Conservation (phyloP, 2,797 vertebrate species). For the Crossoptilon crossoptilon region DNA sequence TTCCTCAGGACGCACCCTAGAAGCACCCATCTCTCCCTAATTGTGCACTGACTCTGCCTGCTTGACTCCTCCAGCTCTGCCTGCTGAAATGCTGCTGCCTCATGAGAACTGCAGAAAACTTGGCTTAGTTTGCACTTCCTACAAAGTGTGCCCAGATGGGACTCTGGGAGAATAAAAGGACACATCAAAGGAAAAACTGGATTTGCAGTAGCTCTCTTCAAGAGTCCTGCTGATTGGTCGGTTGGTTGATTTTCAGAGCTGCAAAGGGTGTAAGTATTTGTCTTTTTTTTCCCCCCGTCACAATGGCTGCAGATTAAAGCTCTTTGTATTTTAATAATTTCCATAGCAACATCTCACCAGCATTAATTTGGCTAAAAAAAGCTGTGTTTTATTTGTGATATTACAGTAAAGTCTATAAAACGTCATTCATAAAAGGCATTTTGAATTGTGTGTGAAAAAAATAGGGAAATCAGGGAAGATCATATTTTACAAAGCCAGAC, state of each 20-base stretch:
- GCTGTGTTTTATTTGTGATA: background rate
- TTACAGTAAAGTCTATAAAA: conserved; percentile 17
- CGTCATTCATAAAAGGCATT: background rate
- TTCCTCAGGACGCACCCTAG: background rate
- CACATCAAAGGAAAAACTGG: background rate
- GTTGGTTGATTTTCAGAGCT: background rate
- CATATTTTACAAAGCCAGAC: background rate
- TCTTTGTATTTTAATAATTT: conserved; percentile 18
- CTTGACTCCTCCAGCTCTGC: background rate
- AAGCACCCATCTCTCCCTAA: background rate
- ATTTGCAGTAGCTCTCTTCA: background rate
- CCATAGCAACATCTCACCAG: conserved; percentile 27
- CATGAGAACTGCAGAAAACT: background rate
- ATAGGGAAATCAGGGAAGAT: background rate
- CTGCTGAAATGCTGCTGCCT: background rate
- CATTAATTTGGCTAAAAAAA: background rate
- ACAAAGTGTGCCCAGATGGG: background rate
- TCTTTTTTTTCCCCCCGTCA: background rate
- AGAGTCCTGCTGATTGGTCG: background rate
- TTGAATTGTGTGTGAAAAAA: background rate
- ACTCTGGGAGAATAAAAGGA: background rate
- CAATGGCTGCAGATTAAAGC: background rate
- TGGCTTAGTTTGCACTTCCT: background rate
- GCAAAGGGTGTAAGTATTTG: background rate
- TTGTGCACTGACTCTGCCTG: background rate